These are phyloP conservation scores for Falco cherrug DNA, from an alignment of 2,797 vertebrate species.

Conservation along the genomic window DNA sequence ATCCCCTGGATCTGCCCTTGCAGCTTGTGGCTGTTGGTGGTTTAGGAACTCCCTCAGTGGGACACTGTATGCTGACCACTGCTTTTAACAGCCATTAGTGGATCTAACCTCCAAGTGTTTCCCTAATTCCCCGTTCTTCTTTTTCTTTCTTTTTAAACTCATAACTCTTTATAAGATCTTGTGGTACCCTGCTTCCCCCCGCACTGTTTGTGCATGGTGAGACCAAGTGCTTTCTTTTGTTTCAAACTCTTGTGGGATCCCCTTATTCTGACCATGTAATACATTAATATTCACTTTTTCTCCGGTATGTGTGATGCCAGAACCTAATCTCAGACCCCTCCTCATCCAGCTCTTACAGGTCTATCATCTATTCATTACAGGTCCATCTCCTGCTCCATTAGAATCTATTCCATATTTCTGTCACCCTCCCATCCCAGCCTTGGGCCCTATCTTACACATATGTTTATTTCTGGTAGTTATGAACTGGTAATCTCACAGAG, in stretches of 20 bases:
- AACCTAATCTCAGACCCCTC: not conserved
- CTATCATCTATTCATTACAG: not conserved
- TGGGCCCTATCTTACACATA: not conserved
- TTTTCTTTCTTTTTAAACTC: not conserved
- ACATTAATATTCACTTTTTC: not conserved
- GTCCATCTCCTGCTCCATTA: not conserved
- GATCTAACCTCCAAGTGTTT: not conserved
- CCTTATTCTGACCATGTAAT: not conserved
- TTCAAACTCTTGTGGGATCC: not conserved
- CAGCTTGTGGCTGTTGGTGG: not conserved
- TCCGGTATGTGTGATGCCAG: not conserved
- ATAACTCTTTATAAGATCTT: not conserved
- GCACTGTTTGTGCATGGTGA: fast-evolving
- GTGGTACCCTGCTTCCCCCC: not conserved
- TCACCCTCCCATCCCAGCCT: not conserved
- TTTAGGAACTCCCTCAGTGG: not conserved
- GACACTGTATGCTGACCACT: not conserved
- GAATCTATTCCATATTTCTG: not conserved
- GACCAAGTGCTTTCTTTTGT: not conserved
- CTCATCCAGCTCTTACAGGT: not conserved
- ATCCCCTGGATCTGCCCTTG: not conserved
- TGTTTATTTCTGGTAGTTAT: not conserved
- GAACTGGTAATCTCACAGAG: not conserved
- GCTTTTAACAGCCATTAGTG: not conserved
- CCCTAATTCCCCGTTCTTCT: not conserved